Base-by-base conservation (phyloP, 2,113 vertebrate species). In the Fregata magnificens region DNA sequence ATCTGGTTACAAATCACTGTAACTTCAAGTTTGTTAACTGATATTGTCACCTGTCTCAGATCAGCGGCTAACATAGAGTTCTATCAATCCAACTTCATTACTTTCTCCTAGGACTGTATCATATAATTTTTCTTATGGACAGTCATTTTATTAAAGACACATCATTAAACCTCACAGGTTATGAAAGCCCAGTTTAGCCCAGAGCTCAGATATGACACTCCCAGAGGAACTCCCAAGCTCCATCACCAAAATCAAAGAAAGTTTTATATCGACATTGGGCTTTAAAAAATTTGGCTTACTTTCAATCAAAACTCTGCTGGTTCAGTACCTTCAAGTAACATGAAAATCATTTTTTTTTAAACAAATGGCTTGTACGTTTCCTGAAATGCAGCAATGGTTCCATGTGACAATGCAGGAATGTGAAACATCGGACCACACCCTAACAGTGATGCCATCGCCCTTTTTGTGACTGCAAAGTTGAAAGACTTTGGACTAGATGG, bases 361-460 rank as follows among this genome's bases (percentile, higher is more conserved):
- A 44, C 20, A 76, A 59, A 49, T 10, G 29, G 21, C 15, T 58
- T 50, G 55, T 49, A 9, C 3, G 5, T 40, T 69, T 53, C 38
- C 40, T 25, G 38, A 66, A 65, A 45, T 4, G 38, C 25, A 36
- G 44, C 5, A 38, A 18, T 2, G 4, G 66, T 19, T 56, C 62
- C 49, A 13, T 1, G 34, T 12, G 56, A 42, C 6, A 17, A 8
- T 7, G 21, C 28, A 18, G 42, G n/a, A 86, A 19, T 0, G 6
- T 3, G 50, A n/a, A n/a, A 25, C 34, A 19, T 16, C 6, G 5
- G 38, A 28, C 34, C 21, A 6, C 6, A 10, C 26, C 29, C 34
- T 9, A 22, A 7, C 18, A 38, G 56, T 6, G 2, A 14, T 21
- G 19, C 10, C 36, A 11, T 7, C 3, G 2, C 4, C 1, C 31